Evolutionary conservation across 2,888 invertebrate species (phyloP).

Genomic region (Pimpla rufipes): DNA sequence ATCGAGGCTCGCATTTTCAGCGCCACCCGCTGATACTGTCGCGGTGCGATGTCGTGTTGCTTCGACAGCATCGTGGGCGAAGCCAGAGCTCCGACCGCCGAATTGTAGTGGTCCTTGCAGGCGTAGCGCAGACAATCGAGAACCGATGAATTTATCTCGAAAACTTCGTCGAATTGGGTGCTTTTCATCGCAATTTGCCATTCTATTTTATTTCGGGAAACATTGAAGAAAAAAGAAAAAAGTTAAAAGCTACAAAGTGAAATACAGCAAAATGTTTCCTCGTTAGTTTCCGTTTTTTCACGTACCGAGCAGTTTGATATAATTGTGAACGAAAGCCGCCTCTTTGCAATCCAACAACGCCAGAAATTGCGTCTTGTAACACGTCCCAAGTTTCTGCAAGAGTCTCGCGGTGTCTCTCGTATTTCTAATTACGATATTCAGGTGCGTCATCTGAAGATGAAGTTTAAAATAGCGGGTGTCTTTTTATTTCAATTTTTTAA

Average conservation of each 20-base stretch:
- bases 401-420: slow-evolving; percentile 79
- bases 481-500: slow-evolving; percentile 75
- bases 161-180: slow-evolving; percentile 81
- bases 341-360: slow-evolving; percentile 82
- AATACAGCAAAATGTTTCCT: too few relatives aligned
- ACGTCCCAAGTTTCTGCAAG: slow-evolving; percentile 80
- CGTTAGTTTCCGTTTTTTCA: slow-evolving; percentile 7
- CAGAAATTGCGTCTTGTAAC: slow-evolving; percentile 82
- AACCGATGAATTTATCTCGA: slow-evolving; percentile 83
- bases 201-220: slow-evolving; percentile 83
- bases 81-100: slow-evolving; percentile 86
- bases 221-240: slow-evolving; percentile 13
- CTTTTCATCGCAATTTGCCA: slow-evolving; percentile 87
- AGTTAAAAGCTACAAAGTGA: too few relatives aligned
- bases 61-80: slow-evolving; percentile 87
- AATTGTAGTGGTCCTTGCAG: slow-evolving; percentile 87
- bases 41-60: slow-evolving; percentile 86
- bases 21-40: slow-evolving; percentile 91
- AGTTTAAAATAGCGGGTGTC: slow-evolving; percentile 50
- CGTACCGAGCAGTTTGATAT: slow-evolving; percentile 83
- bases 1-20: slow-evolving; percentile 88
- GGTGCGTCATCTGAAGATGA: slow-evolving; percentile 80
- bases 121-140: slow-evolving; percentile 86
- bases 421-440: slow-evolving; percentile 81
- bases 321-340: slow-evolving; percentile 80